These are phyloP conservation scores for Palythoa grandiflora DNA, from an alignment of 92 coral and sea anemone genomes.

Conservation along the genomic window DNA sequence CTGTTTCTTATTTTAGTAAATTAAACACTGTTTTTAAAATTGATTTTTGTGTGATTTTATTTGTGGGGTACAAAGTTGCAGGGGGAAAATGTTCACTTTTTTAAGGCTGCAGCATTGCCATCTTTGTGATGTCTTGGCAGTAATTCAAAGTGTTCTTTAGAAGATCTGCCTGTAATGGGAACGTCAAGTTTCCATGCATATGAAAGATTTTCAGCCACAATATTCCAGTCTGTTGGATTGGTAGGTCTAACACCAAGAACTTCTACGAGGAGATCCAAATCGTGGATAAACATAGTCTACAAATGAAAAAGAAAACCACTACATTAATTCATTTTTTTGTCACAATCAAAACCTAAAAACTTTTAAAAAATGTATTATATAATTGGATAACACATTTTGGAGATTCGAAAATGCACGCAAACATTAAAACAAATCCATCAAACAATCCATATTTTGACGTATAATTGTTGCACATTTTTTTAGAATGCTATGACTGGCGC, in stretches of 20 bases:
- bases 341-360: not conserved
- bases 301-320: conserved; percentile 49
- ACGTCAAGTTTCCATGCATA: conserved; percentile 58
- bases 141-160: conserved; percentile 66
- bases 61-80: conserved; percentile 12
- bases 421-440: not conserved
- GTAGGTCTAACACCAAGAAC: conserved; percentile 59
- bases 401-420: too few species aligned
- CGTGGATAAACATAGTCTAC: conserved; percentile 67
- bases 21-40: conserved; percentile 18
- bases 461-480: conserved; percentile 4
- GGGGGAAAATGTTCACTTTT: conserved; percentile 45
- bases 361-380: too few species aligned
- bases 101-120: conserved; percentile 59
- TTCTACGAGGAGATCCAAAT: conserved; percentile 61
- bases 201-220: conserved; percentile 59
- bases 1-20: conserved; percentile 7
- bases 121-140: conserved; percentile 61
- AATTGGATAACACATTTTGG: too few species aligned
- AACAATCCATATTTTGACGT: not conserved
- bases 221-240: conserved; percentile 59
- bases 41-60: not conserved
- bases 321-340: not conserved
- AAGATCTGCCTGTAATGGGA: conserved; percentile 55
- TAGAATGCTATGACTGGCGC: conserved; percentile 1